Conservation (phyloP, 1,140 invertebrate genomes). For the Trachymyrmex septentrionalis region DNA sequence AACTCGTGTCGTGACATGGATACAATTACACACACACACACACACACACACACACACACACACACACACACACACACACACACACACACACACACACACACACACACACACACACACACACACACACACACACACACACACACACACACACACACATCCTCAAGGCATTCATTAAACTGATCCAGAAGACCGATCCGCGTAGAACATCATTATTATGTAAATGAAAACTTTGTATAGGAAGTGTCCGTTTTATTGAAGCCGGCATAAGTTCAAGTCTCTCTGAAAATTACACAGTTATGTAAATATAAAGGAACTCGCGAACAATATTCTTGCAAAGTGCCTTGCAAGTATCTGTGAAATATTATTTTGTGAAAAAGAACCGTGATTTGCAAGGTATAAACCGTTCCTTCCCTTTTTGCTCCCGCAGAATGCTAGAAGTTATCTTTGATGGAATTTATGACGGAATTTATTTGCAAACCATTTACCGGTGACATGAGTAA, state of each 20-base stretch:
- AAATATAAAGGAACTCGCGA: conserved; percentile 11
- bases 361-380: conserved; percentile 3
- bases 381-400: not conserved
- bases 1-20: not conserved
- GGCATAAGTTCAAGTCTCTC: conserved; percentile 39
- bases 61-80: too few species aligned
- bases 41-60: too few species aligned
- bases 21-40: too few species aligned
- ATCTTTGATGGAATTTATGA: conserved; percentile 45
- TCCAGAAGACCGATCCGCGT: not conserved
- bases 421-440: not conserved
- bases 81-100: too few species aligned
- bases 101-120: too few species aligned
- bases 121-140: too few species aligned
- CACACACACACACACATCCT: not conserved
- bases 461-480: conserved; percentile 48
- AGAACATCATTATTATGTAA: not conserved
- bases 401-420: not conserved
- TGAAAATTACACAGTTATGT: conserved; percentile 38
- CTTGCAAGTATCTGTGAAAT: not conserved
- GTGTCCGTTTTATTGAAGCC: conserved; percentile 22
- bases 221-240: conserved; percentile 34
- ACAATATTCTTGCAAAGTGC: conserved; percentile 1
- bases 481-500: conserved; percentile 46
- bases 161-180: conserved; percentile 5